phyloP scores from a whole-genome alignment of 2,113 vertebrate genomes.

The Mungos mungo region DNA sequence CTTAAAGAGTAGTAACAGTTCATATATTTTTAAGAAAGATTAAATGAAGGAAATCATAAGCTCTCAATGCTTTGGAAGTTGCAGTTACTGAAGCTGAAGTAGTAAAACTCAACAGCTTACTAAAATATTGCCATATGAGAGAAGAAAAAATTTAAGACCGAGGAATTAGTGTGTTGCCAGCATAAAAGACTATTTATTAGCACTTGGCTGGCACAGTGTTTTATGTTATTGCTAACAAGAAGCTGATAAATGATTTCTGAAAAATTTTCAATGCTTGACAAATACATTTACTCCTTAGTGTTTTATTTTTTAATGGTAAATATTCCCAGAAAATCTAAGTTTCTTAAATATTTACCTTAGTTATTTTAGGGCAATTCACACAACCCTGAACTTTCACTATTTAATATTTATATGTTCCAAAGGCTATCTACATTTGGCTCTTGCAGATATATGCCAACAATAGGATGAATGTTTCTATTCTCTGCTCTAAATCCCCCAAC shows the following conservation, averaged over 20 bases:
- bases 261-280: conserved; percentile 81
- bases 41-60: conserved; percentile 32
- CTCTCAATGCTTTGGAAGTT: conserved; percentile 74
- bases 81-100: conserved; percentile 78
- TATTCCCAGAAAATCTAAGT: conserved; percentile 68
- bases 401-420: background rate
- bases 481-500: conserved; percentile 44
- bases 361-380: background rate
- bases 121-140: conserved; percentile 84
- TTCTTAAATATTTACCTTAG: conserved; percentile 50
- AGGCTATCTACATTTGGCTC: background rate
- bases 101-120: conserved; percentile 82
- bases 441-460: conserved; percentile 44
- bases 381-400: conserved; percentile 8
- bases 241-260: conserved; percentile 83
- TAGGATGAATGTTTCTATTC: conserved; percentile 49
- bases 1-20: background rate
- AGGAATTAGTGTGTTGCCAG: conserved; percentile 75
- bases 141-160: conserved; percentile 77
- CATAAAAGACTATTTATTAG: conserved; percentile 84
- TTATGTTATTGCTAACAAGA: conserved; percentile 80
- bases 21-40: conserved; percentile 5
- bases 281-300: conserved; percentile 72
- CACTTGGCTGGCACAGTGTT: conserved; percentile 72
- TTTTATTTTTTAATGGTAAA: conserved; percentile 75